Evolutionary conservation across 2,888 invertebrate species (phyloP), one percentile per base, ranked within the genome.

Genomic region (Eristalis tenax): DNA sequence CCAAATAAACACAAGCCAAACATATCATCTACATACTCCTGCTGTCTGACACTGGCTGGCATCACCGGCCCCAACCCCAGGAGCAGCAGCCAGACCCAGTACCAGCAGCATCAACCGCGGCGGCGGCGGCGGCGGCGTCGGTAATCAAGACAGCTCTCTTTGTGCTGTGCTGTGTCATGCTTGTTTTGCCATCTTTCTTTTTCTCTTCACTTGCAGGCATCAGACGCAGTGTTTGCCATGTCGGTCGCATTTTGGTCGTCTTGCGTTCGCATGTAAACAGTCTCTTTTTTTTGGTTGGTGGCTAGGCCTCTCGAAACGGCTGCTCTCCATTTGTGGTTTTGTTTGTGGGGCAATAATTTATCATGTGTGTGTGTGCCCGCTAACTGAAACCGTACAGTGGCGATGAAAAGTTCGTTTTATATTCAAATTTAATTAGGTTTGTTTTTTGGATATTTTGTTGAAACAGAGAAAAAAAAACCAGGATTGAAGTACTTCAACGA

Each of bases 1-100:
- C 77, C 69, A 86, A 86, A 82, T 78, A 82, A 82, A 86, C 77
- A 78, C 68, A 77, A 85, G 59, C 73, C 65, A 69, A 82, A 86
- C 85, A 86, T 78, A 64, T 73, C 64, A 77, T 86, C 82, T 78
- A 77, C 82, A 70, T 86, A 82, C 69, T 50, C 61, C 4, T 50
- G 73, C 73, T 43, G 61, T 80, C 65, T 79, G 79, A 66, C 68
- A 50, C 73, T 50, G 71, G 32, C 18, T 13, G 22, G 61, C 40
- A 15, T 11, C n/a, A 35, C 15, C 35, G 4, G 15, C 61, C 18
- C 11, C 32, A 32, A 11, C 28, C 35, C 32, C 28, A 38, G 35
- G 15, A 22, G 61, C 28, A 22, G 28, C 23, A 38, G 8, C 23
- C 23, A 15, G 32, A 32, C 22, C 28, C 22, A 57, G 11, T 5